phyloP scores from a whole-genome alignment of 2,888 invertebrate species.

The Phymatocera aterrima region DNA sequence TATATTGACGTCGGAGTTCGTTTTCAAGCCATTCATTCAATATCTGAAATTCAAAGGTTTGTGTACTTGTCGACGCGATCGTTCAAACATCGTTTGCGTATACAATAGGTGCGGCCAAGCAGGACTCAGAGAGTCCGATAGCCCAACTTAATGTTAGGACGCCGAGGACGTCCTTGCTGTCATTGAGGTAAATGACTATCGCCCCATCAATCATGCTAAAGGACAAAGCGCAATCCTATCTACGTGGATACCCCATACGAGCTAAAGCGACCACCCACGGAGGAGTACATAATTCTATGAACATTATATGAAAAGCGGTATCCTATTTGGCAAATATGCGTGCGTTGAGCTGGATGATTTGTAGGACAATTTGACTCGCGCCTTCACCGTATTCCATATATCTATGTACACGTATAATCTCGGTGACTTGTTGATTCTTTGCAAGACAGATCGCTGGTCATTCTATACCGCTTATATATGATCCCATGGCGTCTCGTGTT shows the following conservation, averaged over 20 bases:
- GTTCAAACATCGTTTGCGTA: neutral
- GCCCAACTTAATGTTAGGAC: neutral
- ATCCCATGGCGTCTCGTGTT: slow-evolving; percentile 22
- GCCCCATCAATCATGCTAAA: slow-evolving; percentile 20
- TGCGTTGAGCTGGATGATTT: neutral
- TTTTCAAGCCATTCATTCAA: neutral
- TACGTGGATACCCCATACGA: neutral
- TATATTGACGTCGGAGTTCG: neutral
- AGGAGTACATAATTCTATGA: no score
- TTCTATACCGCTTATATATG: neutral
- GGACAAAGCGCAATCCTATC: slow-evolving; percentile 24
- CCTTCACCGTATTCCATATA: neutral
- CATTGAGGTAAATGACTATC: slow-evolving; percentile 16
- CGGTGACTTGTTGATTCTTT: slow-evolving; percentile 25
- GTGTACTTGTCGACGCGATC: neutral
- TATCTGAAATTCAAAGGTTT: neutral
- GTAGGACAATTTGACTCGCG: no score
- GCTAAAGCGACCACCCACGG: neutral
- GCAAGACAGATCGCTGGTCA: slow-evolving; percentile 3
- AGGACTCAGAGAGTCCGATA: neutral
- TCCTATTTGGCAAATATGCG: neutral
- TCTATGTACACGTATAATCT: neutral
- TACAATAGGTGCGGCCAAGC: neutral
- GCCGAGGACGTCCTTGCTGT: neutral
- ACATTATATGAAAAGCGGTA: neutral